phyloP scores from a whole-genome alignment of 2,888 invertebrate genomes.

The Drosophila meridiana region DNA sequence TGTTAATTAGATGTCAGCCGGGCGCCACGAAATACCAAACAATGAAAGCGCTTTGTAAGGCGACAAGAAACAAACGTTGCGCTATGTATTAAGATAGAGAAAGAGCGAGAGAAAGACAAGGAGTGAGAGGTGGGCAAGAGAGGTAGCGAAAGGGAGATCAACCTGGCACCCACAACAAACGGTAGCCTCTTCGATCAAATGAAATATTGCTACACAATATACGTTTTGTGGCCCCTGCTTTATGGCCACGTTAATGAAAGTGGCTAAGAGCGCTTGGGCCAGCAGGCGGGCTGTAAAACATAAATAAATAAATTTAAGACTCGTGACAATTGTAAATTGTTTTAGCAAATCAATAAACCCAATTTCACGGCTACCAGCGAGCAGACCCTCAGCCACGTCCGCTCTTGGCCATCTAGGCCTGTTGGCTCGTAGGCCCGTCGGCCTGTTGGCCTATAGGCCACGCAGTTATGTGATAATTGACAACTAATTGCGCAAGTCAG shows the following conservation, averaged over 20 bases:
- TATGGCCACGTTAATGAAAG: slow-evolving; percentile 69
- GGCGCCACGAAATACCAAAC: slow-evolving; percentile 31
- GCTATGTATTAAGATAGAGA: slow-evolving; percentile 45
- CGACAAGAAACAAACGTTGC: slow-evolving; percentile 56
- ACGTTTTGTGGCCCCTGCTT: slow-evolving; percentile 48
- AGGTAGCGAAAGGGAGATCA: neutral
- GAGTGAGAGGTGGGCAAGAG: neutral
- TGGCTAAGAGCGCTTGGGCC: slow-evolving; percentile 29
- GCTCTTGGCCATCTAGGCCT: neutral
- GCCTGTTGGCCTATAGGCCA: slow-evolving; percentile 5
- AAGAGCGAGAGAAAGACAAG: neutral
- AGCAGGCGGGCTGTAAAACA: slow-evolving; percentile 71
- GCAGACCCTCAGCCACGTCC: neutral
- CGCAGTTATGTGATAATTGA: slow-evolving; percentile 66
- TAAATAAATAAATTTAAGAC: slow-evolving; percentile 76
- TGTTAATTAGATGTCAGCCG: slow-evolving; percentile 66
- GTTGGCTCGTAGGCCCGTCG: neutral
- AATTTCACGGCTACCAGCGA: slow-evolving; percentile 63
- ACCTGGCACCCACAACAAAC: slow-evolving; percentile 55
- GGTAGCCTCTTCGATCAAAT: slow-evolving; percentile 76
- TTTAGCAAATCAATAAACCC: slow-evolving; percentile 78
- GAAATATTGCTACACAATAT: slow-evolving; percentile 81
- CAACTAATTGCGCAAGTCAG: slow-evolving; percentile 64
- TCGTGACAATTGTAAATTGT: slow-evolving; percentile 79
- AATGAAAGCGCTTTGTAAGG: slow-evolving; percentile 63